Evolutionary conservation across 2,113 vertebrate genomes (phyloP).

Genomic region (Menura novaehollandiae): DNA sequence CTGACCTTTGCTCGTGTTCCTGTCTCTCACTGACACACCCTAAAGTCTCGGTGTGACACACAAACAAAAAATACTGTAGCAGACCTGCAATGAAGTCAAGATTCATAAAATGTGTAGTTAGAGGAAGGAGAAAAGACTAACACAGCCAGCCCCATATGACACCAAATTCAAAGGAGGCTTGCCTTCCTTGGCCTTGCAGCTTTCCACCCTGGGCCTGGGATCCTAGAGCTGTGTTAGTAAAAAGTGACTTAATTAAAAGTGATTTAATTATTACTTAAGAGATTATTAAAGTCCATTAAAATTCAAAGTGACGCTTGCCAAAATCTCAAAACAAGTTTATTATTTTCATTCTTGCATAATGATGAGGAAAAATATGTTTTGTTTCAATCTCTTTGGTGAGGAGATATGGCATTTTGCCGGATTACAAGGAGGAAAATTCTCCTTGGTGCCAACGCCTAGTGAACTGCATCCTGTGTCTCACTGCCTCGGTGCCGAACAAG

Average conservation of each 20-base stretch:
- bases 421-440: not conserved
- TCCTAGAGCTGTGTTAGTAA: not conserved
- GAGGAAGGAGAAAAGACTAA: not conserved
- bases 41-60: not conserved
- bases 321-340: not conserved
- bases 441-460: not conserved
- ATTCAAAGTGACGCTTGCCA: not conserved
- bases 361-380: conserved; percentile 31
- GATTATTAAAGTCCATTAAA: not conserved
- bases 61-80: not conserved
- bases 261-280: not conserved
- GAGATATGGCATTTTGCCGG: not conserved
- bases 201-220: not conserved
- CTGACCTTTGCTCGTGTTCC: not conserved
- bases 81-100: not conserved
- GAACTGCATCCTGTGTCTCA: not conserved
- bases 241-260: not conserved
- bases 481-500: not conserved
- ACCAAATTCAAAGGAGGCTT: not conserved
- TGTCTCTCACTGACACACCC: not conserved
- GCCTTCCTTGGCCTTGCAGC: not conserved
- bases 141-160: not conserved
- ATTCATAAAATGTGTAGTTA: not conserved
- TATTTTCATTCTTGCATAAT: conserved; percentile 13
- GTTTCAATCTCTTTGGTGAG: not conserved